A percentile compares a stretch with the other conserved stretches of the same genome.
Conservation (phyloP, 2,888 invertebrate genomes). For the Drosophila paranaensis region DNA sequence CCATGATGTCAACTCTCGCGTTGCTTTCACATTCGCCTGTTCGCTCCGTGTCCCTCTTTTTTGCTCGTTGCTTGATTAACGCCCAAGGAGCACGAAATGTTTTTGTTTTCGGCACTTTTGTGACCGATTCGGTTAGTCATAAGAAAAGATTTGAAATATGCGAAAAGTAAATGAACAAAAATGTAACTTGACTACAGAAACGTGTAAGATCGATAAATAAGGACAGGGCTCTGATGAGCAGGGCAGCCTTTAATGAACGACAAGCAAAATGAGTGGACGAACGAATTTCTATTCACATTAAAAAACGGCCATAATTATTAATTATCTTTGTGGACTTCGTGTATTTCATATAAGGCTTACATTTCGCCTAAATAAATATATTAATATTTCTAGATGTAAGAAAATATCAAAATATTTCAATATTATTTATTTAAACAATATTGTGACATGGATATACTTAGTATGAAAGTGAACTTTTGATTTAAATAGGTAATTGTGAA, state of each 20-base stretch:
- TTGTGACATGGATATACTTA: neutral
- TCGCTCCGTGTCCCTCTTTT: constrained; percentile 28
- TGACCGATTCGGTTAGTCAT: constrained; percentile 42
- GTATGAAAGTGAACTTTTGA: neutral
- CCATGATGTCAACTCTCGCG: constrained; percentile 79
- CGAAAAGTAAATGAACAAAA: constrained; percentile 23
- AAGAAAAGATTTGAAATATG: constrained; percentile 58
- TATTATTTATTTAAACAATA: neutral
- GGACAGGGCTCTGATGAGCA: neutral
- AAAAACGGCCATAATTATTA: neutral
- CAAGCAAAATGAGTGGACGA: neutral
- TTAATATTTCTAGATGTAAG: neutral
- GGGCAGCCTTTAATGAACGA: constrained; percentile 9
- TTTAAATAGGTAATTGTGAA: neutral
- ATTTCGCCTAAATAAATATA: too few relatives aligned
- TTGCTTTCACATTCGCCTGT: neutral
- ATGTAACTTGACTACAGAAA: constrained; percentile 17
- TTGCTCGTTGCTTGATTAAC: constrained; percentile 69
- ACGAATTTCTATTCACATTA: neutral
- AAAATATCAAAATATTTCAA: neutral
- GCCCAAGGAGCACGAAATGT: constrained; percentile 67
- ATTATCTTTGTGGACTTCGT: too few relatives aligned
- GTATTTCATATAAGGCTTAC: too few relatives aligned
- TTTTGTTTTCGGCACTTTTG: constrained; percentile 44
- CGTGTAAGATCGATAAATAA: constrained; percentile 45